These are phyloP conservation scores for Tenthredo livida DNA, from an alignment of 2,888 invertebrate species.

Conservation along the genomic window DNA sequence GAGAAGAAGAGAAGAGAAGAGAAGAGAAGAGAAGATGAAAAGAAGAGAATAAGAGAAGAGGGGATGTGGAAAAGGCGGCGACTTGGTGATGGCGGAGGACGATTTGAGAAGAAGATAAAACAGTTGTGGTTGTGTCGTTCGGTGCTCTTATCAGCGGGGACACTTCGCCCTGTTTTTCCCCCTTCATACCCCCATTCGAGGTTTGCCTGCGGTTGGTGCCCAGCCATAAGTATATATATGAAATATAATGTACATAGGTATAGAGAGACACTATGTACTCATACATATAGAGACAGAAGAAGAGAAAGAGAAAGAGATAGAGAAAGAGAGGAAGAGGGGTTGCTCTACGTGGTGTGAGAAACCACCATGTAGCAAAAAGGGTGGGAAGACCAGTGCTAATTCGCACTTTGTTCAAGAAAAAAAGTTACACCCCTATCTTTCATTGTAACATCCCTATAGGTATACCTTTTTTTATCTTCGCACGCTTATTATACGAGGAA, in stretches of 20 bases:
- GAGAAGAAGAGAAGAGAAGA: not conserved
- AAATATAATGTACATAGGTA: conserved; percentile 1
- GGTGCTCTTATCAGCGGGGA: conserved; percentile 50
- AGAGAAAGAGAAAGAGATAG: not conserved
- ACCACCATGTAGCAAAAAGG: conserved; percentile 11
- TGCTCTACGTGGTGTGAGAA: not conserved
- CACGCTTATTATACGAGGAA: not conserved
- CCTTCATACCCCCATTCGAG: conserved; percentile 8
- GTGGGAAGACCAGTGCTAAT: conserved; percentile 20
- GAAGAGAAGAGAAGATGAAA: not conserved
- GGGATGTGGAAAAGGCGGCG: conserved; percentile 44
- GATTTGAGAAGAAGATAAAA: conserved; percentile 51
- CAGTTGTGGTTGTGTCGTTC: conserved; percentile 53
- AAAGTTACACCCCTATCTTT: conserved; percentile 23
- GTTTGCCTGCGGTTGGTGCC: conserved; percentile 19
- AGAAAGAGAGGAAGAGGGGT: no score
- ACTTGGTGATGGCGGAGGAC: conserved; percentile 50
- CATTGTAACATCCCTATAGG: not conserved
- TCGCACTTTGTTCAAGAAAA: conserved; percentile 42
- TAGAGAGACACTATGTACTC: not conserved
- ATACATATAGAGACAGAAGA: not conserved
- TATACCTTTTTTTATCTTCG: not conserved
- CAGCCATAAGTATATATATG: conserved; percentile 12
- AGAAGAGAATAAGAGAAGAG: not conserved
- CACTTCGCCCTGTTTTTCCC: conserved; percentile 30